Percentiles rank a stretch among this genome's conserved stretches.
Conservation (phyloP, 92 coral and sea anemone species). For the Siderastrea siderea region DNA sequence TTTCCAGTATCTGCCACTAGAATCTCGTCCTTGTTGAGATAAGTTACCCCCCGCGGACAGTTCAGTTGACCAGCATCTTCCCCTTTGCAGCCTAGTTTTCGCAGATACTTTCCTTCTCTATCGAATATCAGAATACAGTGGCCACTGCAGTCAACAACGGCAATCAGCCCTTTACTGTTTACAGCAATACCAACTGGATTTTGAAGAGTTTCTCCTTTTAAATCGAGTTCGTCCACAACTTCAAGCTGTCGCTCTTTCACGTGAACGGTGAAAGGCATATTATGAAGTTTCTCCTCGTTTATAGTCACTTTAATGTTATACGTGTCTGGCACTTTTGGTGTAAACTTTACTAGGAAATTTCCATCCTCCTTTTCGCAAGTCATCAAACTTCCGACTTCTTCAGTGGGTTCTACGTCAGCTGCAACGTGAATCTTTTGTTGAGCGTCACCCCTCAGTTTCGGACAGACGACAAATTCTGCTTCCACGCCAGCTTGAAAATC, state of each 20-base stretch:
- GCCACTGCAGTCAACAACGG: not conserved
- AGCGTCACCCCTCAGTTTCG: not conserved
- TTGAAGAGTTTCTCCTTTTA: too few species aligned
- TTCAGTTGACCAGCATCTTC: not conserved
- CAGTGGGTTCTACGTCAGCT: not conserved
- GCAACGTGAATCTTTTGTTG: not conserved
- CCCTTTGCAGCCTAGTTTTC: not conserved
- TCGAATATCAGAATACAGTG: not conserved
- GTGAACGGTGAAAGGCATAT: not conserved
- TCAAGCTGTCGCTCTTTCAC: too few species aligned
- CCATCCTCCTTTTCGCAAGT: too few species aligned
- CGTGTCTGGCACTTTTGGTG: not conserved
- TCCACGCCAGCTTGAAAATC: too few species aligned
- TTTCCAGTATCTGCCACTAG: slow-evolving; percentile 6
- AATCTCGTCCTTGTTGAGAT: not conserved
- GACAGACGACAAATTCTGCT: not conserved
- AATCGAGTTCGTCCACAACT: too few species aligned
- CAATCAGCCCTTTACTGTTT: too few species aligned
- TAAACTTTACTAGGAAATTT: not conserved
- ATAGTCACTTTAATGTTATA: not conserved
- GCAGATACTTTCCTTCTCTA: too few species aligned
- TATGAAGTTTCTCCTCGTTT: not conserved
- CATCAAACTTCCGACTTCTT: not conserved
- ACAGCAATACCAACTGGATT: too few species aligned
- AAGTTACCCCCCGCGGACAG: not conserved